Evolutionary conservation across 1,140 invertebrate species (phyloP), one percentile per base, ranked within the genome.

Genomic region (Macrotrachela quadricornifera): DNA sequence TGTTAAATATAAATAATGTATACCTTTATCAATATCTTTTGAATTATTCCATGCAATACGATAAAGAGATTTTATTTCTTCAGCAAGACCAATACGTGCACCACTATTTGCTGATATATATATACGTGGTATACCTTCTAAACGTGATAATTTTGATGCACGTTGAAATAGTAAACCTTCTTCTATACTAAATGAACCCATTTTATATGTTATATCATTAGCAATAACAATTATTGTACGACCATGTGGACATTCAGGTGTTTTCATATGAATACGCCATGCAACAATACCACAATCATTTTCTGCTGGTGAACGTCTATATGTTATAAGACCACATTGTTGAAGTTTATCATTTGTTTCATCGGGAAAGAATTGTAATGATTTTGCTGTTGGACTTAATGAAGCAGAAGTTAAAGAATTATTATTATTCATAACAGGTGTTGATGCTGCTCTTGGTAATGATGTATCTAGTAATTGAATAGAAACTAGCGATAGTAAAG

Each of bases 71-170:
- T 96, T 96, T 1, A 99, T 69, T 62, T 97, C 92, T 70, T 96
- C 87, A 1, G 92, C 90, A 0, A 97, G 73, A 37, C 91, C 94
- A 57, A 97, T 94, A 42, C 91, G 77, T 2, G 94, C 94, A 39
- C 94, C 94, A 60, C 86, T 88, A 71, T 97, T 99, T 0, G 85
- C 87, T 1, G 90, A 79, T 42, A 99, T 78, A 67, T 95, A 97
- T 46, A 97, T 77, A 61, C 92, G 77, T 0, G 94, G 92, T 62
- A 96, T 81, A 63, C 80, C 80, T 15, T 81, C 67, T 57, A 79
- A 71, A 36, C 92, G 73, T 0, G 90, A 81, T 58, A 82, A 75
- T 66, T 94, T 81, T 0, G 86, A 91, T 0, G 92, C 91, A 66
- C 79, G 78, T 65, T 73, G 78, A 63, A 88, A 99, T 0, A 97